Evolutionary conservation across 2,888 invertebrate genomes (phyloP).

Genomic region (Mycalesis mineus): DNA sequence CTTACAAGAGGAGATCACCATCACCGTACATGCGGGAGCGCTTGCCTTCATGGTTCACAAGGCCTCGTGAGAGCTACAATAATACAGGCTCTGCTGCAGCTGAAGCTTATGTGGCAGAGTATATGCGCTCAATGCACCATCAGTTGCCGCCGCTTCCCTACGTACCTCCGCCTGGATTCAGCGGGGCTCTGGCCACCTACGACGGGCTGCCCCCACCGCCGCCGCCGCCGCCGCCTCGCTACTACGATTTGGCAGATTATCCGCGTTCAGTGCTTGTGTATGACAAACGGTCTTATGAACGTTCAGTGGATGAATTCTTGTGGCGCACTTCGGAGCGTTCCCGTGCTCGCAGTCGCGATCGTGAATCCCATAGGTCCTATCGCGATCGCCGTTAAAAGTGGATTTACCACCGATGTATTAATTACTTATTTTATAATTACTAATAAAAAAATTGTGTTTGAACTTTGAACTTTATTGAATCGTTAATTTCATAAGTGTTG

Average conservation of each 20-base stretch:
- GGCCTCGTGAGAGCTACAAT: conserved; percentile 64
- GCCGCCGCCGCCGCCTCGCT: conserved; percentile 81
- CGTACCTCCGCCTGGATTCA: conserved; percentile 80
- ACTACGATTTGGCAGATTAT: conserved; percentile 86
- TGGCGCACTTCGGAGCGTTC: conserved; percentile 87
- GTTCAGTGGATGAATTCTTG: conserved; percentile 91
- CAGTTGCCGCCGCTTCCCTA: conserved; percentile 91
- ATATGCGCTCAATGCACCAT: conserved; percentile 92
- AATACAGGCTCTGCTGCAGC: conserved; percentile 79
- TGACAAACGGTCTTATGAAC: conserved; percentile 90
- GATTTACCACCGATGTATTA: conserved; percentile 61
- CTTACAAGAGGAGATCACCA: conserved; percentile 77
- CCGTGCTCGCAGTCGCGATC: conserved; percentile 77
- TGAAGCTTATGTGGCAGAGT: conserved; percentile 93
- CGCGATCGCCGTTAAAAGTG: conserved; percentile 77
- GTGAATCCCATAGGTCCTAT: conserved; percentile 78
- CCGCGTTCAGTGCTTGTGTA: conserved; percentile 80
- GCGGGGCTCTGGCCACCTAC: conserved; percentile 72
- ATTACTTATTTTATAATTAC: conserved; percentile 57
- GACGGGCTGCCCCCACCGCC: conserved; percentile 85
- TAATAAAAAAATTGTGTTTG: conserved; percentile 71
- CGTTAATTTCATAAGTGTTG: conserved; percentile 58
- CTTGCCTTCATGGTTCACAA: conserved; percentile 81
- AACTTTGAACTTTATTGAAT: conserved; percentile 76
- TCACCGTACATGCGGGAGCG: conserved; percentile 80